Evolutionary conservation across 2,113 vertebrate species (phyloP).

Genomic region (Coptodon bakossiorum): DNA sequence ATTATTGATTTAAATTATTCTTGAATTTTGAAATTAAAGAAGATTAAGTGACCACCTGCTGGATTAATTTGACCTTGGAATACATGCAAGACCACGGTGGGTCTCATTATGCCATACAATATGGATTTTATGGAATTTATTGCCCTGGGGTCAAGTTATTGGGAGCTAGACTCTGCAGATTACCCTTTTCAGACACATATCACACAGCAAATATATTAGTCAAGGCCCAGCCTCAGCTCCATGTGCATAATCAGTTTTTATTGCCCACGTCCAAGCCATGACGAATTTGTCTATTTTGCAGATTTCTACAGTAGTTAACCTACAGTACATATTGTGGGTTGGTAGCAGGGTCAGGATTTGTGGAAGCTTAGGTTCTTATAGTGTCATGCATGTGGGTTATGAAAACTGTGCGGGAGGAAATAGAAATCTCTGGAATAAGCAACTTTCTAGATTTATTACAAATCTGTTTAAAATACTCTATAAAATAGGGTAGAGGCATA

Average conservation of each 20-base stretch:
- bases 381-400: neutral
- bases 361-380: neutral
- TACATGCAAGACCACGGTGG: neutral
- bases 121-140: constrained; percentile 9
- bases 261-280: neutral
- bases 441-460: neutral
- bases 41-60: constrained; percentile 28
- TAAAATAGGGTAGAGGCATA: neutral
- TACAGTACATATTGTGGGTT: neutral
- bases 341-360: neutral
- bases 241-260: constrained; percentile 41
- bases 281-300: constrained; percentile 29
- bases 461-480: neutral
- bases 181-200: constrained; percentile 1
- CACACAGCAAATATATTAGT: neutral
- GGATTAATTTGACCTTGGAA: neutral
- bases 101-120: neutral
- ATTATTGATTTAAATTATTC: neutral
- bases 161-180: neutral
- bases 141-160: neutral
- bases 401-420: neutral
- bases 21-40: neutral
- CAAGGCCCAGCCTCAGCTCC: neutral
- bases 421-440: neutral
- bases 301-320: neutral